phyloP scores from a whole-genome alignment of 2,113 vertebrate genomes.

The Albula goreensis region DNA sequence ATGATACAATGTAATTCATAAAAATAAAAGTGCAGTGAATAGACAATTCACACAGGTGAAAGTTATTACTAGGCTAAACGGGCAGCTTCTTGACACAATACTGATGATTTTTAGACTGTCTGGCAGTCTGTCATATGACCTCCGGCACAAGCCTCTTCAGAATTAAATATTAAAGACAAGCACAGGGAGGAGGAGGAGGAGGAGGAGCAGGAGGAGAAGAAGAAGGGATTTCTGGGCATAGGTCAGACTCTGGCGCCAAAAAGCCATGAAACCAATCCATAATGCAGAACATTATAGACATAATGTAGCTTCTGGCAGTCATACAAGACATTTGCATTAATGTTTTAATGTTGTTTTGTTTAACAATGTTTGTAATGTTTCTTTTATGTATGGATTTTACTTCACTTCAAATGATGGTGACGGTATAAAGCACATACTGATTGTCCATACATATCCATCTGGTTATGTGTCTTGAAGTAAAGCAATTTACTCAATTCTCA shows the following conservation, averaged over 20 bases:
- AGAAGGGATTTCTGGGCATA: background rate
- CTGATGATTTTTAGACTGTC: background rate
- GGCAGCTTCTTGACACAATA: background rate
- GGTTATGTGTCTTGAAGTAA: background rate
- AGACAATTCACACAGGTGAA: background rate
- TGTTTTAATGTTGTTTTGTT: background rate
- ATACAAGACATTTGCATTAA: background rate
- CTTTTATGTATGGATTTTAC: background rate
- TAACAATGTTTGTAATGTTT: background rate
- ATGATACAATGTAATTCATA: background rate
- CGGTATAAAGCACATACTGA: background rate
- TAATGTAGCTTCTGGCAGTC: background rate
- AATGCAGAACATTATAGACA: background rate
- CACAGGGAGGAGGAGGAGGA: background rate
- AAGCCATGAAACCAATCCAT: background rate
- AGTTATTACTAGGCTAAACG: background rate
- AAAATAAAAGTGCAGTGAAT: background rate
- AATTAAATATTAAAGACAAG: conserved; percentile 2
- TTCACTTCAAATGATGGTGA: background rate
- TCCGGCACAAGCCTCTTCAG: background rate
- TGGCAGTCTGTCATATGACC: background rate
- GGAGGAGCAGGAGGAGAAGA: background rate
- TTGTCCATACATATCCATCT: background rate
- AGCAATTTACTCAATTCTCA: background rate
- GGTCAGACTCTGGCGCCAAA: background rate